Base-by-base conservation (phyloP, 2,113 vertebrate species). In the Lethenteron reissneri region DNA sequence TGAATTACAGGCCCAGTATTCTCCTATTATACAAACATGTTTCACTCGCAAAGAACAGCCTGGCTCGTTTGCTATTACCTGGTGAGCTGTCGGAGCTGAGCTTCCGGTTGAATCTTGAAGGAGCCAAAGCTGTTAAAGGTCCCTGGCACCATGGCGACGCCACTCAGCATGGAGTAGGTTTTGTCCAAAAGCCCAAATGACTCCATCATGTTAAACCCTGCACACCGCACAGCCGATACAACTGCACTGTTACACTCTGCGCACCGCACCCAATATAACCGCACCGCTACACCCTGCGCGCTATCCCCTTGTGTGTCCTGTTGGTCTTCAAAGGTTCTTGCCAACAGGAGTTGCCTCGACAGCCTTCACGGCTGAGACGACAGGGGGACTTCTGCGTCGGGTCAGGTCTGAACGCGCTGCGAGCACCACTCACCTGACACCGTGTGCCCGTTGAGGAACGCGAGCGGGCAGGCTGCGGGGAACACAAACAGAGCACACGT, bases 131-230 rank as follows among this genome's bases (percentile, higher is more conserved):
- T 89, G 78, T 95, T 95, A 77, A 92, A 95, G 71, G 94, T 94
- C 57, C 94, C 94, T 0, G 92, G 80, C 78, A 95, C 90, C 88
- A 95, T 81, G 56, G 94, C 96, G 3, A 99, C 85, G 21, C 86
- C 82, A 80, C 89, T 95, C 71, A 81, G 86, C 79, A 86, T 95
- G 77, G 92, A 89, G 5, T 92, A 97, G 41, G 41, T 41, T 41
- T 41, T 41, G 41, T 41, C 41, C 41, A 41, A 41, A 76, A 99
- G 78, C 78, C 96, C 97, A 75, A 96, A 99, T 0, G 88, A 84
- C 79, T 99, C 92, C 11, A 99, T 81, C 94, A 99, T 99, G 79
- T 87, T 84, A 83, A 95, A 99, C 75, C 94, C 94, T 99, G 77
- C 58, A 77, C 69, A 69, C 3, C 14, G 62, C n/a, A 19, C 12